Base-by-base conservation (phyloP, 2,113 vertebrate species). In the Lipotes vexillifer region DNA sequence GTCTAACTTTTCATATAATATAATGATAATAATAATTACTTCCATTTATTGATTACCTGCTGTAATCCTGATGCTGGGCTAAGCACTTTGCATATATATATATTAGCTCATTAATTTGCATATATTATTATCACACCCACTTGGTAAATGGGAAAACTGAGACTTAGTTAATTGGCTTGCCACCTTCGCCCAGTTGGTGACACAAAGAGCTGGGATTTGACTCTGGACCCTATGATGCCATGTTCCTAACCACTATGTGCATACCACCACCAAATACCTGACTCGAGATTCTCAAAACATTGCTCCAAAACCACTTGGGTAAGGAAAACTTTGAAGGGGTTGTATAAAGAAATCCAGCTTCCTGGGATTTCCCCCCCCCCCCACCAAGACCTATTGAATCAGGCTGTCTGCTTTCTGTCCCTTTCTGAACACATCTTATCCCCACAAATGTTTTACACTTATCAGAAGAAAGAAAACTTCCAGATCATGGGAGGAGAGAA, bases 391-490 rank as follows among this genome's bases (percentile, higher is more conserved):
- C 72, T 74, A 31, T 17, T 46, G 25, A 78, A 61, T 44, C n/a
- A 74, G 2, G 29, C 31, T 81, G 3, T 69, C 18, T 9, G 55
- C 41, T 63, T 88, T 52, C n/a, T 86, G 11, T 68, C 23, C 27
- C 6, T 44, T 86, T 82, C 49, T 83, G 63, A 97, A 57, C 55
- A 75, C 7, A 12, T 13, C n/a, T 77, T 77, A 55, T 68, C n/a
- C 17, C 49, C 13, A 63, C 61, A 69, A 71, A 65, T 2, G 0
- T 74, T 61, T 83, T 14, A 65, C 0, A 14, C 6, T 72, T 49
- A 85, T 59, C 72, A 55, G 74, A 88, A 86, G 61, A 49, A 83
- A 88, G 38, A 81, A 71, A 83, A 0, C 68, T 89, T 84, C 9
- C 9, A 27, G 74, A 86, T 83, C 81, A 38, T 65, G 31, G 55